These are phyloP conservation scores for Diachasma alloeum DNA, from an alignment of 1,140 invertebrate species.

Conservation along the genomic window DNA sequence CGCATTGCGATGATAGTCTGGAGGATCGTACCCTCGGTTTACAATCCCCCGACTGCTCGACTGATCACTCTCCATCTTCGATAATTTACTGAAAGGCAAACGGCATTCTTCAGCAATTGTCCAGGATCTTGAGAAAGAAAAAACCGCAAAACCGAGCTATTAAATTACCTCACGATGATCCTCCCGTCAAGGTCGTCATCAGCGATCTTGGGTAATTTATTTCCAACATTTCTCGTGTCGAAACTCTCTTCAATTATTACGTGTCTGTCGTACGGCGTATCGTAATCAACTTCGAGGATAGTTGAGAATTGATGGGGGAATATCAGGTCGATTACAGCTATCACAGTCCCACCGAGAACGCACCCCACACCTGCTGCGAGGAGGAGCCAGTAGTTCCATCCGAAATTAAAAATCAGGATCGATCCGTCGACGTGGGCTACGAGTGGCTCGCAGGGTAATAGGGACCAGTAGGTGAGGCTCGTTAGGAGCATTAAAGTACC, in stretches of 20 bases:
- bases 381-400: constrained; percentile 94
- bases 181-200: constrained; percentile 57
- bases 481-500: constrained; percentile 80
- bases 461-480: constrained; percentile 83
- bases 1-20: constrained; percentile 42
- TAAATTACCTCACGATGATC: constrained; percentile 49
- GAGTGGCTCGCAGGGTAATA: constrained; percentile 83
- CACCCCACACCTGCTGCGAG: constrained; percentile 86
- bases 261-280: constrained; percentile 91
- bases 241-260: constrained; percentile 90
- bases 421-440: constrained; percentile 86
- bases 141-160: background rate
- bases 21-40: constrained; percentile 53
- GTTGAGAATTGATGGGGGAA: constrained; percentile 93
- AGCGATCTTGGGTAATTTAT: constrained; percentile 67
- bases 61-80: constrained; percentile 1
- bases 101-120: background rate
- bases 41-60: constrained; percentile 47
- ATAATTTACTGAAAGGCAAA: constrained; percentile 12
- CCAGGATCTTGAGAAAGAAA: background rate
- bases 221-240: constrained; percentile 73
- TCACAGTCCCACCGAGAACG: constrained; percentile 76
- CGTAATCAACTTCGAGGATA: constrained; percentile 91
- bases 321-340: constrained; percentile 83
- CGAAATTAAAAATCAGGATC: constrained; percentile 81